Evolutionary conservation across 2,113 vertebrate genomes (phyloP), one percentile per base, ranked within the genome.

Genomic region (Atherinomorus stipes): DNA sequence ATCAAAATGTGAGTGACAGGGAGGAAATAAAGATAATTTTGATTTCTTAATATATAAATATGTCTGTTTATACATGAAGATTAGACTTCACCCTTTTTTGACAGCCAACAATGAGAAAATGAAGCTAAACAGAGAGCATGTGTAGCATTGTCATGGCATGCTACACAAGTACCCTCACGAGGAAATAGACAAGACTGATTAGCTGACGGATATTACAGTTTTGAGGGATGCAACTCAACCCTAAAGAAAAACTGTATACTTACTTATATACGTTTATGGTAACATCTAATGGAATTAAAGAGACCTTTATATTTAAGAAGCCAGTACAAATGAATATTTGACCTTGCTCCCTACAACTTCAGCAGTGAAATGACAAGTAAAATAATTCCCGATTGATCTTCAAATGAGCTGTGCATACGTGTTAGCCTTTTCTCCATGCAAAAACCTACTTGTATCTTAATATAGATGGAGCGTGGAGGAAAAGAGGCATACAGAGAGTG

Each of bases 401-500:
- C 18, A 37, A 13, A 31, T 31, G 19, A 62, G 57, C 63, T 31
- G n/a, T 56, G 19, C 2, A n/a, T 47, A 1, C 21, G 54, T 42
- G 8, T 22, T 51, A 45, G 3, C 4, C 26, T 69, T 57, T 76
- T 38, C 26, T 47, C 50, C 37, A 60, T 59, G 16, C 59, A 54
- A 51, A 78, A 52, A 54, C 44, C 52, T 9, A 11, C 71, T 70
- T 56, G 52, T 44, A 49, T 77, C 54, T 51, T 21, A 54, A 23
- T 42, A 64, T 31, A 67, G 45, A 13, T 23, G 52, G 23, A 59
- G 38, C 22, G 59, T 23, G 38, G 50, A 62, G 25, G 56, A 59
- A 66, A 58, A 25, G n/a, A 52, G 74, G 23, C 49, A 23, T 22
- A 59, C 69, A 50, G 42, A 77, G 66, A 79, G 57, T 50, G 38